A percentile compares a stretch with the other conserved stretches of the same genome.
phyloP scores from a whole-genome alignment of 2,888 invertebrate genomes.

The Mimumesa dahlbomi region DNA sequence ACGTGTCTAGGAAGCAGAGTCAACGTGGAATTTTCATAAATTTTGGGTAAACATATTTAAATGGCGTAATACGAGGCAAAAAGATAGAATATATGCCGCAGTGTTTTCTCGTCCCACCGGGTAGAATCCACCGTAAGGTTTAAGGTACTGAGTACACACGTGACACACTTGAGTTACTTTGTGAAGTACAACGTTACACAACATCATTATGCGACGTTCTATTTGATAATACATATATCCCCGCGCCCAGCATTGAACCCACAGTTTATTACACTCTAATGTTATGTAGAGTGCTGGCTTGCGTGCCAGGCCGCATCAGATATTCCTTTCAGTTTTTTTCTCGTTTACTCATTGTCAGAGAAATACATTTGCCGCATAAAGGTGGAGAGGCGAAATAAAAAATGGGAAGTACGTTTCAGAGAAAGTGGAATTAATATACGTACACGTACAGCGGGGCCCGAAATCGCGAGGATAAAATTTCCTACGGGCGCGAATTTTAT shows the following conservation, averaged over 20 bases:
- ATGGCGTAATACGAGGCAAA: too few relatives aligned
- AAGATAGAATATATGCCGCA: too few relatives aligned
- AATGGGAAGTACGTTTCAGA: neutral
- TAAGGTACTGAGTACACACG: too few relatives aligned
- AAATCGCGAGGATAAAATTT: neutral
- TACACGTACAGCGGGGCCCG: neutral
- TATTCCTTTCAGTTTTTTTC: conserved; percentile 5
- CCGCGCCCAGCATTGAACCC: neutral
- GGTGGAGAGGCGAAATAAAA: neutral
- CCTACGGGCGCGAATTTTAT: neutral
- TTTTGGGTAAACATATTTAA: too few relatives aligned
- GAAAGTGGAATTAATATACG: neutral
- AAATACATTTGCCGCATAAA: conserved; percentile 2
- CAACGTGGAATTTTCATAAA: too few relatives aligned
- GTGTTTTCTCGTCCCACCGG: too few relatives aligned
- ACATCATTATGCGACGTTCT: neutral
- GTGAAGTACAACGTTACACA: neutral
- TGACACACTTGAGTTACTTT: too few relatives aligned
- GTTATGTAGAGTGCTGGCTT: conserved; percentile 20
- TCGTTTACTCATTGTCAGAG: conserved; percentile 8
- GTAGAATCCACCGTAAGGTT: too few relatives aligned
- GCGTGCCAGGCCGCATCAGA: conserved; percentile 18
- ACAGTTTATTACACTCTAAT: conserved; percentile 12
- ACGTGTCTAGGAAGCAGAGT: too few relatives aligned
- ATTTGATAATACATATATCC: neutral